Base-by-base conservation (phyloP, 2,888 invertebrate genomes). In the Tiphia femorata region DNA sequence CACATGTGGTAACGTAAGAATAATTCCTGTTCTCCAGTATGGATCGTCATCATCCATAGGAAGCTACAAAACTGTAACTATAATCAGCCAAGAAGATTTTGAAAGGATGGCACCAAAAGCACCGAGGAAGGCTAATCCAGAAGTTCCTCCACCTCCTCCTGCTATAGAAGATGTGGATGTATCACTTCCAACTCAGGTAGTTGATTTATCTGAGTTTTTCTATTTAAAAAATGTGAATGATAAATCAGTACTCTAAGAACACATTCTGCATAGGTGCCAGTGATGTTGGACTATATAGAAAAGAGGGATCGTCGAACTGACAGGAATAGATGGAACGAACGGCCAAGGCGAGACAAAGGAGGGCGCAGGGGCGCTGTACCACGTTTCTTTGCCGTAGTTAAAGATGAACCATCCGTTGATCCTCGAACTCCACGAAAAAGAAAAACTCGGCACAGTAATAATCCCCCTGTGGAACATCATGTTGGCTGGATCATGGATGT, bases 401-500 rank as follows among this genome's bases (percentile, higher is more conserved):
- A 97, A 84, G 94, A 95, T 75, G 70, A 86, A 85, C 84, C 86
- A 14, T 78, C 84, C 1, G 86, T 86, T 4, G 90, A 90, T 85
- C 88, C 89, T 8, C 85, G 88, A 62, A 91, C 91, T 1, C 91
- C 91, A 1, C 87, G 94, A 19, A 96, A 96, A 83, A 90, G 94
- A 72, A 96, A 96, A 86, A 95, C 95, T 2, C 87, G 94, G n/a
- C 95, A 97, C 84, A 94, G 92, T 73, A 91, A 89, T 69, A 96
- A 98, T 86, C 97, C 97, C 40, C 97, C 97, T 0, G 90, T 94
- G 59, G 97, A 97, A 83, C 92, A 95, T 77, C 96, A 97, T 80
- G 94, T 98, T 30, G 98, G 98, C 14, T 99, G 98, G 98, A 92
- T 99, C 70, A 94, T 98, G 90, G 98, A 95, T 84, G 89, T 91